Base-by-base conservation (phyloP, 2,797 vertebrate species). In the Phataginus tricuspis region DNA sequence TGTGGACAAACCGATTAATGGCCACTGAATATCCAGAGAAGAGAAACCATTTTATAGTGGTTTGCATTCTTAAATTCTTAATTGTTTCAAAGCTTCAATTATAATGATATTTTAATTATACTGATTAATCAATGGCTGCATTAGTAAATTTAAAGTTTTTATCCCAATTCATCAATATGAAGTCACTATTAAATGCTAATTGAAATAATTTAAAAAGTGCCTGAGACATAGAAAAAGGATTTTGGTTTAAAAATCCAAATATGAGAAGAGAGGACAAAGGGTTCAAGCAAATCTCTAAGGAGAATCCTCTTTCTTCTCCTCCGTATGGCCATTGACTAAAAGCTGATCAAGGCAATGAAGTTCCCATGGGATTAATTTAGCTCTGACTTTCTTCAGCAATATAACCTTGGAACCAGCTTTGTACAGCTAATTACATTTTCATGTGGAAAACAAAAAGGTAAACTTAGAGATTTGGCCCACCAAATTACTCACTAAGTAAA, bases 231-330 rank as follows among this genome's bases (percentile, higher is more conserved):
- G 68, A 29, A 83, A 80, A 39, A 5, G 57, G 3, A 77, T 75
- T 91, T 95, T 83, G 64, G 13, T 21, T 90, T 15, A 78, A 94
- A 96, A 64, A 57, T 82, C 13, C 31, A 95, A 93, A 75, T 68
- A 63, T 4, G 27, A 64, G 42, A 74, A 87, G 8, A 84, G 23
- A 80, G 49, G 25, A n/a, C 27, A 64, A 5, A 92, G 66, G 74
- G 5, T 68, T 25, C 59, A 90, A 93, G 10, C 10, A 75, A 86
- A 71, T 89, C 63, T 95, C 55, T 27, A 37, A 51, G 23, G 59
- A 88, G 10, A 63, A 19, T 53, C 49, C 61, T 14, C 5, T 77
- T 80, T 71, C 7, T 12, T n/a, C 69, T 4, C 4, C 21, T 15
- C n/a, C 5, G 25, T 31, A 39, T 13, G 74, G 53, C 31, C 72